A percentile compares a stretch with the other conserved stretches of the same genome.
phyloP scores from a whole-genome alignment of 2,797 vertebrate species.

The Xerus rutilus region DNA sequence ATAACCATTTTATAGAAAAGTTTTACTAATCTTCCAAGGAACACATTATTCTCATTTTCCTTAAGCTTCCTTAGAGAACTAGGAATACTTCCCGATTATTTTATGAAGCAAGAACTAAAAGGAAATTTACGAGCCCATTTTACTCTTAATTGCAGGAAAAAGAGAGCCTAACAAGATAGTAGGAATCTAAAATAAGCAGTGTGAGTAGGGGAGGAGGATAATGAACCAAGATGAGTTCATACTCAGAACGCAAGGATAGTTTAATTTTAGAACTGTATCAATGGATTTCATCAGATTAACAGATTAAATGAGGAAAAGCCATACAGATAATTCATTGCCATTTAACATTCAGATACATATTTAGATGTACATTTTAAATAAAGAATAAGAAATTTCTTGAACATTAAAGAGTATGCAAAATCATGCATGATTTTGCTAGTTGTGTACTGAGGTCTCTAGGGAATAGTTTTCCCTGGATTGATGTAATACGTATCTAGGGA shows the following conservation, averaged over 20 bases:
- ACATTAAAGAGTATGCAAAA: neutral
- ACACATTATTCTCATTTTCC: neutral
- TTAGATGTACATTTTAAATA: neutral
- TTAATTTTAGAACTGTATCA: conserved; percentile 1
- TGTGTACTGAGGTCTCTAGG: neutral
- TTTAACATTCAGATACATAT: neutral
- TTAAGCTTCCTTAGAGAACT: neutral
- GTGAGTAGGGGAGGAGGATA: neutral
- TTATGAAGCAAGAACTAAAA: neutral
- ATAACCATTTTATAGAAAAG: neutral
- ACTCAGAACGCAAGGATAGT: neutral
- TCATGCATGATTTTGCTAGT: neutral
- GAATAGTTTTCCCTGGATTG: neutral
- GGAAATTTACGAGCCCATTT: neutral
- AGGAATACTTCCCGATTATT: neutral
- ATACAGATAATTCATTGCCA: neutral
- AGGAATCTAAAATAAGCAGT: neutral
- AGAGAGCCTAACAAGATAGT: neutral
- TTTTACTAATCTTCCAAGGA: neutral
- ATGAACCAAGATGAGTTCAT: neutral
- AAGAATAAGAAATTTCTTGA: neutral
- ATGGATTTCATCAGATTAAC: neutral
- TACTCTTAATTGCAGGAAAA: neutral
- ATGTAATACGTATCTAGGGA: neutral
- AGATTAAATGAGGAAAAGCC: neutral